phyloP scores from a whole-genome alignment of 2,113 vertebrate species.

The Rhipidura dahli region DNA sequence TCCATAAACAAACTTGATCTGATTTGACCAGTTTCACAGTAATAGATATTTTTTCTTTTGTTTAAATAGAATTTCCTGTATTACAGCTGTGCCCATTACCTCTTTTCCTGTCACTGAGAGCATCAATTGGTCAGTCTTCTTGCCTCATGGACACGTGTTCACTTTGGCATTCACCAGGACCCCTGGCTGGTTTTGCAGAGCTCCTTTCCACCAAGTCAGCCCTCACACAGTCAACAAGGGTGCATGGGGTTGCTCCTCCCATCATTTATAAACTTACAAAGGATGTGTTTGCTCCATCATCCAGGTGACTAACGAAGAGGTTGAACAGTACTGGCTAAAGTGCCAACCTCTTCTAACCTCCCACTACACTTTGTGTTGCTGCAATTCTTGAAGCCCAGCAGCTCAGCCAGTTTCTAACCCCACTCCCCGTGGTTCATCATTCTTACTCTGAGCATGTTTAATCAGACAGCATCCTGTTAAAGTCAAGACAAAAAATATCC shows the following conservation, averaged over 20 bases:
- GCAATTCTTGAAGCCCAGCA: background rate
- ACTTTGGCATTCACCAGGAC: background rate
- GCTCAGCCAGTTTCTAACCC: background rate
- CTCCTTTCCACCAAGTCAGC: background rate
- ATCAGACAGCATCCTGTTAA: background rate
- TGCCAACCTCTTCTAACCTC: background rate
- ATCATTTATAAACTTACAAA: fast-evolving
- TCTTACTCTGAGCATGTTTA: background rate
- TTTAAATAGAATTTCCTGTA: background rate
- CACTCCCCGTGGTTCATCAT: fast-evolving
- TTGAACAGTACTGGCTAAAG: background rate
- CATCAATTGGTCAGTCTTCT: background rate
- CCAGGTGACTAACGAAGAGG: background rate
- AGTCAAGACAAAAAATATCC: background rate
- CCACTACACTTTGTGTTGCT: background rate
- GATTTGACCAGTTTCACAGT: background rate
- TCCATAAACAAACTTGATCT: background rate
- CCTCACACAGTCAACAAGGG: fast-evolving
- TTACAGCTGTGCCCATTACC: background rate
- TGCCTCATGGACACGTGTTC: background rate
- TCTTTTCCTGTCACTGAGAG: background rate
- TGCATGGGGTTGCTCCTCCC: background rate
- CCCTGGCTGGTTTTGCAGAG: background rate
- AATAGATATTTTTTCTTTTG: background rate
- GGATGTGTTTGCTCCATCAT: background rate